phyloP scores from a whole-genome alignment of 2,888 invertebrate species.

The Calliopum simillimum region DNA sequence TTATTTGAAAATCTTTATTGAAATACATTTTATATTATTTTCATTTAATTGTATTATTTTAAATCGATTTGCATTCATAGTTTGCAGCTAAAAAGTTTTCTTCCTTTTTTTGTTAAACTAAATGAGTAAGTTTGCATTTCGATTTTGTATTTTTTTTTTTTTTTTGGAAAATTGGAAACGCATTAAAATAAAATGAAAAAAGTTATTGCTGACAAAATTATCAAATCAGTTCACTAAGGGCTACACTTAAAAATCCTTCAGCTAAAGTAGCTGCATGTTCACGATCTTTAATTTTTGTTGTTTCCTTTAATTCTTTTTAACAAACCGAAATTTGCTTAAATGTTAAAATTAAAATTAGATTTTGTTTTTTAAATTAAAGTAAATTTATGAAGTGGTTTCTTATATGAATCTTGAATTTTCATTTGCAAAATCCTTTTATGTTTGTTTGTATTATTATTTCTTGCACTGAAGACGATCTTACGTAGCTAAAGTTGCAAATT shows the following conservation, averaged over 20 bases:
- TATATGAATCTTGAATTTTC: conserved; percentile 12
- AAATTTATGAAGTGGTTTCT: conserved; percentile 2
- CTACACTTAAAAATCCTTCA: too few species aligned
- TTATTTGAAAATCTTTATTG: conserved; percentile 11
- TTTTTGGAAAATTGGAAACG: neutral
- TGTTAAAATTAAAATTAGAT: conserved; percentile 14
- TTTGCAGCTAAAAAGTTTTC: neutral
- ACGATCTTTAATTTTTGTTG: conserved; percentile 3
- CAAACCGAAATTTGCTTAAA: neutral
- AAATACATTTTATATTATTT: neutral
- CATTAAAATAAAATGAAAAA: neutral
- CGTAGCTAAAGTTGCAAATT: conserved; percentile 19
- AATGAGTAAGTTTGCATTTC: neutral
- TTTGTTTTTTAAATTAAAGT: conserved; percentile 19
- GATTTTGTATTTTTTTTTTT: conserved; percentile 1
- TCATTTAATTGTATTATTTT: neutral
- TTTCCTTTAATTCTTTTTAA: neutral
- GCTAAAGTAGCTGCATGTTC: neutral
- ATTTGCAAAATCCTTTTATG: conserved; percentile 25
- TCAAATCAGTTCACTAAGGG: neutral
- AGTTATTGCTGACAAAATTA: neutral
- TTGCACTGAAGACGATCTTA: conserved; percentile 27
- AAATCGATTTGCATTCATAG: neutral
- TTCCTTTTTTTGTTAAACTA: neutral
- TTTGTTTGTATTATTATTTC: conserved; percentile 26